phyloP scores from a whole-genome alignment of 2,113 vertebrate genomes.

The Chionomys nivalis region DNA sequence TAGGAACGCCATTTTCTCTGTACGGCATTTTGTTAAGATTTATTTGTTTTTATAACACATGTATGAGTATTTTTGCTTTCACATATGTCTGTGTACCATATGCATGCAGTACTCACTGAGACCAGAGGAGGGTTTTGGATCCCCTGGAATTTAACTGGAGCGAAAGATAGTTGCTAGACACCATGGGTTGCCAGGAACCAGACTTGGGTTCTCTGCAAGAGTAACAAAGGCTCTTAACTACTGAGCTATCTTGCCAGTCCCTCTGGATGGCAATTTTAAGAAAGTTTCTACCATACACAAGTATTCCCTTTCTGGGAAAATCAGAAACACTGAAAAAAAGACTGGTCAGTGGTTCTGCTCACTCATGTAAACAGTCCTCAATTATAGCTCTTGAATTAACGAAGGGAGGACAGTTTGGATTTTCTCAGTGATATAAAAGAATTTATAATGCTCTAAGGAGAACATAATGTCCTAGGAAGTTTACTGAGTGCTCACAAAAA shows the following conservation, averaged over 20 bases:
- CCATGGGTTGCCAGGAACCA: not conserved
- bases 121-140: not conserved
- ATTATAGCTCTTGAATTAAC: conserved; percentile 29
- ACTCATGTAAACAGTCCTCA: not conserved
- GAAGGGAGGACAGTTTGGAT: not conserved
- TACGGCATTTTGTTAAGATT: not conserved
- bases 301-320: not conserved
- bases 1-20: not conserved
- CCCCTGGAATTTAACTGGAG: not conserved
- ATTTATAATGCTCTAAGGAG: conserved; percentile 21
- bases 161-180: not conserved
- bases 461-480: not conserved
- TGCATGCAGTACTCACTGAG: not conserved
- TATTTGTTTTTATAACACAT: not conserved
- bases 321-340: conserved; percentile 42
- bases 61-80: not conserved
- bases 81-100: not conserved
- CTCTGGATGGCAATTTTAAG: not conserved
- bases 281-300: not conserved
- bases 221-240: not conserved
- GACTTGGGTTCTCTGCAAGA: not conserved
- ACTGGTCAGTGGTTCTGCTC: not conserved
- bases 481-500: conserved; percentile 46
- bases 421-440: conserved; percentile 53
- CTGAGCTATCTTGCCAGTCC: not conserved